Evolutionary conservation across 2,888 invertebrate genomes (phyloP).

Genomic region (Anagyrus pseudococci): DNA sequence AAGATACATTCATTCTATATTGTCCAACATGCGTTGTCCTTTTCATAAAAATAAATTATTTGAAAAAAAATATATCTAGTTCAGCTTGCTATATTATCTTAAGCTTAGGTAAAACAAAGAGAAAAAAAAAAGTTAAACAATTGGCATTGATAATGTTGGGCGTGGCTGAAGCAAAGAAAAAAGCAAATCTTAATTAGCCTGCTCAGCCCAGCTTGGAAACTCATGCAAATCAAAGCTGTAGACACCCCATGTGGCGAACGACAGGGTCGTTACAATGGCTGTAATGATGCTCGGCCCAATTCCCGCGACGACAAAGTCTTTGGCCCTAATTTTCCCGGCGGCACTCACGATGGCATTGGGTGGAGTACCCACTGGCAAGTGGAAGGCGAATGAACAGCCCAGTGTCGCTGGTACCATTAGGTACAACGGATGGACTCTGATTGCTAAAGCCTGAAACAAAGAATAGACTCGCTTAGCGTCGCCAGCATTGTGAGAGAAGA

Average conservation of each 20-base stretch:
- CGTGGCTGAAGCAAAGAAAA: not conserved
- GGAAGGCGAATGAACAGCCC: constrained; percentile 91
- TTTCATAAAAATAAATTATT: too few relatives aligned
- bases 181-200: constrained; percentile 4
- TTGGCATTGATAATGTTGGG: too few relatives aligned
- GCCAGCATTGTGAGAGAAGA: not conserved
- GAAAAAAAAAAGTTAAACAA: too few relatives aligned
- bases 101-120: too few relatives aligned
- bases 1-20: too few relatives aligned
- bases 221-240: constrained; percentile 70
- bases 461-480: not conserved
- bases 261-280: constrained; percentile 72
- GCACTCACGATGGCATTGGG: constrained; percentile 93
- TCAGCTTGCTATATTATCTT: too few relatives aligned
- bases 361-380: constrained; percentile 93
- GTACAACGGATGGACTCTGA: constrained; percentile 83
- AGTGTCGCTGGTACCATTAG: constrained; percentile 89
- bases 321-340: constrained; percentile 79
- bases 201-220: constrained; percentile 70
- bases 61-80: too few relatives aligned
- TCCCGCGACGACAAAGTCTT: constrained; percentile 82
- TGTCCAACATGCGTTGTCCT: too few relatives aligned
- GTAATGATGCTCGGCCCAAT: constrained; percentile 81
- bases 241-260: constrained; percentile 79
- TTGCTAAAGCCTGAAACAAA: constrained; percentile 69